Conservation (phyloP, 2,797 vertebrate species). For the Rhinogobio ventralis region DNA sequence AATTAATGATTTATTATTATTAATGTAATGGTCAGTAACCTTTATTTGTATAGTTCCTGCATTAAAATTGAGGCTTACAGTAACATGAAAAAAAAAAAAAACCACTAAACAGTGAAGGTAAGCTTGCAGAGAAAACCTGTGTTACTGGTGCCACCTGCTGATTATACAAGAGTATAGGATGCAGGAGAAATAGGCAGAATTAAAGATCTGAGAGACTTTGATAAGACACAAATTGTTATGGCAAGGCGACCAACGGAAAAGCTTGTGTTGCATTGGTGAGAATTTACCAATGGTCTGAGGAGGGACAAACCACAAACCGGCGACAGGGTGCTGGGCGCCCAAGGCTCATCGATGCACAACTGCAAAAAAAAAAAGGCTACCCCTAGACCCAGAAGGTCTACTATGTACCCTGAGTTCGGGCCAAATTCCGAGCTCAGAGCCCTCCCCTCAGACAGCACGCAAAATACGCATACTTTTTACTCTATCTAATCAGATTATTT, state of each 20-base stretch:
- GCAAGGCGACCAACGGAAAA: background rate
- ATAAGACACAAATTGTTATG: background rate
- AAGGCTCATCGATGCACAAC: too few relatives aligned
- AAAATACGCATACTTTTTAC: too few relatives aligned
- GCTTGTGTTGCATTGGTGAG: too few relatives aligned
- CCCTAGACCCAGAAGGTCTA: background rate
- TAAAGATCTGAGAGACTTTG: background rate
- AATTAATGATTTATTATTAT: background rate
- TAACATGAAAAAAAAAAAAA: background rate
- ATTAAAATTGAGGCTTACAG: background rate
- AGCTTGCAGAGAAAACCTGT: background rate
- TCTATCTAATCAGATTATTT: too few relatives aligned
- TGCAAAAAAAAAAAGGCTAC: too few relatives aligned
- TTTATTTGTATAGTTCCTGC: background rate
- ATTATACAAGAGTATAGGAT: background rate
- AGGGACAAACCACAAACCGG: too few relatives aligned
- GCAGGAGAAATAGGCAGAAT: background rate
- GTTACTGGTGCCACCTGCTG: slow-evolving; percentile 31
- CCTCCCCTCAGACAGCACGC: too few relatives aligned
- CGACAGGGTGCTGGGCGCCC: too few relatives aligned
- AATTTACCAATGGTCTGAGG: too few relatives aligned
- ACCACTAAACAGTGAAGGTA: background rate
- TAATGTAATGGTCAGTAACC: background rate
- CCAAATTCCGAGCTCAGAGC: too few relatives aligned
- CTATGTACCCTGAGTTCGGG: too few relatives aligned